These are phyloP conservation scores for Drosophila pectinifera DNA, from an alignment of 1,140 invertebrate genomes.

Conservation along the genomic window DNA sequence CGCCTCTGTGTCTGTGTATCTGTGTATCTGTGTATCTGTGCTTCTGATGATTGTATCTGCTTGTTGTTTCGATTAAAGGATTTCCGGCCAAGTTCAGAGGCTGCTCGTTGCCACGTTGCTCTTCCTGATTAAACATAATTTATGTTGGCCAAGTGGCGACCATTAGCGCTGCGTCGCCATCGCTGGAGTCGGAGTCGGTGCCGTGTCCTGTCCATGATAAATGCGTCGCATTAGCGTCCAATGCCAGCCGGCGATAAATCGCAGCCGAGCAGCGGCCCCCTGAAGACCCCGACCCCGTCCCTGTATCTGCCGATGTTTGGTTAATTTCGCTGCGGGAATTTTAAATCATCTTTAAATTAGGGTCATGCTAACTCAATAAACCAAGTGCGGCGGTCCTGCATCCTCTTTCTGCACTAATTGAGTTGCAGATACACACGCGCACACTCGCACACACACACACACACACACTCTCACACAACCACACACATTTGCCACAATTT, in stretches of 20 bases:
- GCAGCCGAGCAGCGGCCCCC: neutral
- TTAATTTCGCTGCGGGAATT: conserved; percentile 81
- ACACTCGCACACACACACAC: conserved; percentile 36
- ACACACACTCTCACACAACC: neutral
- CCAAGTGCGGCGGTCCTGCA: conserved; percentile 47
- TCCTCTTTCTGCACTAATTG: conserved; percentile 56
- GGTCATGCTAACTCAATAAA: conserved; percentile 81
- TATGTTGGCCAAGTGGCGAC: conserved; percentile 77
- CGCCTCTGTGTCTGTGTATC: conserved; percentile 7
- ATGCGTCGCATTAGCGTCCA: conserved; percentile 75
- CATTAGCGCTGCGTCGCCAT: conserved; percentile 64
- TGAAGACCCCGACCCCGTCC: neutral
- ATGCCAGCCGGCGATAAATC: conserved; percentile 64
- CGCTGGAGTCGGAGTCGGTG: conserved; percentile 13
- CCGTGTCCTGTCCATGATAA: conserved; percentile 64
- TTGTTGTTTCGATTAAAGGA: conserved; percentile 64
- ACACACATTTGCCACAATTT: conserved; percentile 75
- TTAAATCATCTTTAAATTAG: conserved; percentile 83
- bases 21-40: neutral
- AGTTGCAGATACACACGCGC: conserved; percentile 45
- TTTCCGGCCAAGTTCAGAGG: conserved; percentile 15
- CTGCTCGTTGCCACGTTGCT: conserved; percentile 21
- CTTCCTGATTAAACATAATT: conserved; percentile 73
- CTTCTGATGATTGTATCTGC: conserved; percentile 48
- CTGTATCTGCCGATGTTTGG: conserved; percentile 62